Evolutionary conservation across 2,888 invertebrate genomes (phyloP).

Genomic region (Palloptera scutellata): DNA sequence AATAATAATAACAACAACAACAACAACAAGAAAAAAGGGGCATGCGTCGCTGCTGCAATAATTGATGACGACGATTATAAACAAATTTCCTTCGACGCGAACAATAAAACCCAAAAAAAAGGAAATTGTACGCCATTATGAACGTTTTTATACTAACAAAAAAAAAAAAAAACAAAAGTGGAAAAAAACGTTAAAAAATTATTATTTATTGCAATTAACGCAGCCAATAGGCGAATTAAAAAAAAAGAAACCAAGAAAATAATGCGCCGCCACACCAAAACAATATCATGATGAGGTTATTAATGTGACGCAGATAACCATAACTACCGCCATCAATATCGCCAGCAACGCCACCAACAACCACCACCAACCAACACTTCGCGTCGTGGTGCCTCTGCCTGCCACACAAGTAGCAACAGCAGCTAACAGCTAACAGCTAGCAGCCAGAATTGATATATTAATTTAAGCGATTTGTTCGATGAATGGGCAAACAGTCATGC

Average conservation of each 20-base stretch:
- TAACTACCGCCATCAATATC: neutral
- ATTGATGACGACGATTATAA: conserved; percentile 42
- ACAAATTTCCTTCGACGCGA: conserved; percentile 39
- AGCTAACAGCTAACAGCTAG: too few species aligned
- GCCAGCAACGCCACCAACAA: neutral
- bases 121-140: conserved; percentile 36
- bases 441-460: conserved; percentile 1
- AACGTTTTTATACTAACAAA: neutral
- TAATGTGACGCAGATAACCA: conserved; percentile 15
- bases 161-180: neutral
- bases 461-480: conserved; percentile 10
- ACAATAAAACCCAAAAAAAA: conserved; percentile 1
- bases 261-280: conserved; percentile 18
- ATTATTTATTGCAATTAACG: conserved; percentile 39
- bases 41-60: conserved; percentile 13
- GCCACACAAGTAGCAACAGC: conserved; percentile 12
- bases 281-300: conserved; percentile 1
- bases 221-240: conserved; percentile 28
- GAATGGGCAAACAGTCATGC: neutral
- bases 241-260: conserved; percentile 3
- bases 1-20: neutral
- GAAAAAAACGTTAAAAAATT: conserved; percentile 18
- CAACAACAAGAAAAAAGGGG: neutral
- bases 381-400: too few species aligned
- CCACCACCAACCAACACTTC: neutral